These are phyloP conservation scores for Lymantria dispar DNA, from an alignment of 2,888 invertebrate species.

Conservation along the genomic window DNA sequence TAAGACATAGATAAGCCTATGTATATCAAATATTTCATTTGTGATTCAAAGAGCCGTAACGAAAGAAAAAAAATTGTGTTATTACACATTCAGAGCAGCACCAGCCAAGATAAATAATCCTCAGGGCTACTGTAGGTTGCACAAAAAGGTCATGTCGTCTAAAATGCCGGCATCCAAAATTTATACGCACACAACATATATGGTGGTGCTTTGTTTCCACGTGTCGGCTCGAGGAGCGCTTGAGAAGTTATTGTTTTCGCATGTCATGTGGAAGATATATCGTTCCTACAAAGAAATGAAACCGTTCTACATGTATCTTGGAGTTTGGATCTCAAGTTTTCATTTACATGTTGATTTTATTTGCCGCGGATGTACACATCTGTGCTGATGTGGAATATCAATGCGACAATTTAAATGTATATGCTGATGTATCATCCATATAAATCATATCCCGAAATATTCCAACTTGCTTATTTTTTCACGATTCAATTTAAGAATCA, in stretches of 20 bases:
- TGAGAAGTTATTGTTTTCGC: conserved; percentile 66
- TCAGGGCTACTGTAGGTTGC: conserved; percentile 26
- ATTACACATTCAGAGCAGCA: conserved; percentile 20
- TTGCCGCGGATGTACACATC: neutral
- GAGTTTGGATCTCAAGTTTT: conserved; percentile 27
- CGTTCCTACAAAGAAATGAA: conserved; percentile 51
- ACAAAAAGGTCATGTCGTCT: conserved; percentile 46
- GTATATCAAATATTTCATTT: too few relatives aligned
- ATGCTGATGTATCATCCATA: conserved; percentile 33
- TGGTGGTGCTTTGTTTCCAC: conserved; percentile 48
- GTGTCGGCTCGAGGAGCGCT: conserved; percentile 43
- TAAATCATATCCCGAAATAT: conserved; percentile 40
- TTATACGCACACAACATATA: conserved; percentile 39
- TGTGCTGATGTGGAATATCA: conserved; percentile 32
- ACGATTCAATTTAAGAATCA: conserved; percentile 15
- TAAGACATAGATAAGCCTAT: too few relatives aligned
- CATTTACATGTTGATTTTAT: conserved; percentile 24
- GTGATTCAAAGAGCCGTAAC: neutral
- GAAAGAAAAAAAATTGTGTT: neutral
- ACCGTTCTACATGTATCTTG: conserved; percentile 30
- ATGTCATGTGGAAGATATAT: conserved; percentile 60
- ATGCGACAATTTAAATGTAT: conserved; percentile 42
- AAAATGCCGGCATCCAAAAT: conserved; percentile 50
- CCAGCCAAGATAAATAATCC: conserved; percentile 37
- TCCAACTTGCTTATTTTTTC: conserved; percentile 28